Evolutionary conservation across 1,140 invertebrate species (phyloP), one percentile per base, ranked within the genome.

Genomic region (Drosophila watanabei): DNA sequence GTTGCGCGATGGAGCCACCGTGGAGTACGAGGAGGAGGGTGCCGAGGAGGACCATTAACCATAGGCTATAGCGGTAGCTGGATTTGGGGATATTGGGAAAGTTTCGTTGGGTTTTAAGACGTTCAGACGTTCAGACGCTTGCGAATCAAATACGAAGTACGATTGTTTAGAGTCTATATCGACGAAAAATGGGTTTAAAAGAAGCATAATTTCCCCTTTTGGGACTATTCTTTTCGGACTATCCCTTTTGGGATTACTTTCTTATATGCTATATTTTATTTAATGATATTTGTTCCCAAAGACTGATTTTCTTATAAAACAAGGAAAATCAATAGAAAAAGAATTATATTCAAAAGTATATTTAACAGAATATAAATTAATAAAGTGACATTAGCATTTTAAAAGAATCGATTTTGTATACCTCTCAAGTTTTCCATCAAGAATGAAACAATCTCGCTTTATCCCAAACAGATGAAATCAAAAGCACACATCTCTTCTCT

Each of bases 1-100:
- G 88, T 16, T 91, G 46, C 75, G 80, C 2, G 84, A 89, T n/a
- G 82, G 88, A 20, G 80, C 85, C 52, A 81, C 78, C 2, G 68
- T 90, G 0, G 85, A 91, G 39, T 71, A 92, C 24, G 79, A 90
- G n/a, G 83, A 79, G 41, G 86, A 49, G 10, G 75, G 41, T 1
- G 13, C n/a, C 3, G 70, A 68, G 43, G 73, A 18, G 33, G 60
- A 2, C 4, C 16, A 30, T 11, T 14, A 7, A 2, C 5, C 14
- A 18, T 35, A 54, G 7, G 24, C 24, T 24, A 24, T 24, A 24
- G 18, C 4, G 8, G 32, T 1, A 11, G n/a, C 2, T 13, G 33
- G 10, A 41, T 24, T 16, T 20, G n/a, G 18, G 7, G 24, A 48
- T 28, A 2, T 16, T n/a, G 32, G 51, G 13, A 4, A 14, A 0